Evolutionary conservation across 2,113 vertebrate species (phyloP).

Genomic region (Odocoileus hemionus): DNA sequence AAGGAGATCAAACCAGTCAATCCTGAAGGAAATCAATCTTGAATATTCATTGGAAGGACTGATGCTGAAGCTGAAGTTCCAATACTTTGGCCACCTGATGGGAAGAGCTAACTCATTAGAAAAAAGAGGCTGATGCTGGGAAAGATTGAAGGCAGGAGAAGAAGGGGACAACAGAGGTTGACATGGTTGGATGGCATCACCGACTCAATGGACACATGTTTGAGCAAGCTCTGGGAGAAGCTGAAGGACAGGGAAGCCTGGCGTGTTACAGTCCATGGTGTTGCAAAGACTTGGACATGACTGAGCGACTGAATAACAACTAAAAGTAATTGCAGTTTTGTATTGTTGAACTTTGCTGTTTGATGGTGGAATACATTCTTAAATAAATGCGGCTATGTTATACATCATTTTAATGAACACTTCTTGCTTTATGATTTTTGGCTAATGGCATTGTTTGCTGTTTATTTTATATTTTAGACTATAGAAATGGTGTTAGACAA

Average conservation of each 20-base stretch:
- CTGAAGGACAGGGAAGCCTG: neutral
- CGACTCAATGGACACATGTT: neutral
- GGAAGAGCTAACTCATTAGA: neutral
- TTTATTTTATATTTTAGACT: neutral
- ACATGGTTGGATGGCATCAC: neutral
- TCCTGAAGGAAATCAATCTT: neutral
- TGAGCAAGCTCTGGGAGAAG: neutral
- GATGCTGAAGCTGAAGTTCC: neutral
- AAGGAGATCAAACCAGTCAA: neutral
- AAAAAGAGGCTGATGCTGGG: neutral
- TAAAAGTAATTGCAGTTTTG: neutral
- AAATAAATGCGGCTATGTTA: neutral
- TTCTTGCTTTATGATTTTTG: neutral
- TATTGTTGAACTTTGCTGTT: neutral
- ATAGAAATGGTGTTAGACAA: neutral
- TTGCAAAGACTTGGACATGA: neutral
- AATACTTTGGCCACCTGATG: neutral
- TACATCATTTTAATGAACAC: neutral
- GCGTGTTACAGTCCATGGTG: neutral
- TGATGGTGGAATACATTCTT: neutral
- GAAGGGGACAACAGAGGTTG: neutral
- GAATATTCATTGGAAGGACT: neutral
- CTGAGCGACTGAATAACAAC: neutral
- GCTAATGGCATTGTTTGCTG: neutral
- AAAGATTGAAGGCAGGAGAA: neutral